phyloP scores from a whole-genome alignment of 2,113 vertebrate species.

The Pionites leucogaster region DNA sequence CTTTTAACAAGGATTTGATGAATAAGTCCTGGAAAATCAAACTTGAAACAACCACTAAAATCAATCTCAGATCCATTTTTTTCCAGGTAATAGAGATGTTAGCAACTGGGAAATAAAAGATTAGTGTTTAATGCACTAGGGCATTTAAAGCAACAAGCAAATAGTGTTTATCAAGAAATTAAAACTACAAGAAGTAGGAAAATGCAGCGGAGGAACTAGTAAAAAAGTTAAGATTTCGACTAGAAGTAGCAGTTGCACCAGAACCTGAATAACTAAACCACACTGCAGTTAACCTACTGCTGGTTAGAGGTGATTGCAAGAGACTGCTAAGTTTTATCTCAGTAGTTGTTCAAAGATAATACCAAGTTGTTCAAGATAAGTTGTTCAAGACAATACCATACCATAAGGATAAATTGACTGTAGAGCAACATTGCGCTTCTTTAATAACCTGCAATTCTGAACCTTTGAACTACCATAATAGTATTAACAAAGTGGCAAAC shows the following conservation, averaged over 20 bases:
- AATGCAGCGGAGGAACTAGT: background rate
- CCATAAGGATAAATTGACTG: background rate
- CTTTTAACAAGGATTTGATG: constrained; percentile 8
- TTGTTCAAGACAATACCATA: too few relatives aligned
- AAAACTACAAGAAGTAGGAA: background rate
- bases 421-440: background rate
- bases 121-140: background rate
- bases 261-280: background rate
- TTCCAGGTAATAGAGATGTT: background rate
- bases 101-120: background rate
- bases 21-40: background rate
- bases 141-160: background rate
- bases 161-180: background rate
- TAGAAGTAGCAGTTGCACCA: background rate
- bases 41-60: background rate
- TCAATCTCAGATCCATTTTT: background rate
- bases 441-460: background rate
- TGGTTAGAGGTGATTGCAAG: background rate
- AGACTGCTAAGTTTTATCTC: background rate
- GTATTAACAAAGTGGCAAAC: background rate
- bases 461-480: background rate
- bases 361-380: too few relatives aligned
- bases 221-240: background rate
- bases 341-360: too few relatives aligned
- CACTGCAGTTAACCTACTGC: background rate